Conservation (phyloP, 2,113 vertebrate genomes). For the Patagioenas fasciata region DNA sequence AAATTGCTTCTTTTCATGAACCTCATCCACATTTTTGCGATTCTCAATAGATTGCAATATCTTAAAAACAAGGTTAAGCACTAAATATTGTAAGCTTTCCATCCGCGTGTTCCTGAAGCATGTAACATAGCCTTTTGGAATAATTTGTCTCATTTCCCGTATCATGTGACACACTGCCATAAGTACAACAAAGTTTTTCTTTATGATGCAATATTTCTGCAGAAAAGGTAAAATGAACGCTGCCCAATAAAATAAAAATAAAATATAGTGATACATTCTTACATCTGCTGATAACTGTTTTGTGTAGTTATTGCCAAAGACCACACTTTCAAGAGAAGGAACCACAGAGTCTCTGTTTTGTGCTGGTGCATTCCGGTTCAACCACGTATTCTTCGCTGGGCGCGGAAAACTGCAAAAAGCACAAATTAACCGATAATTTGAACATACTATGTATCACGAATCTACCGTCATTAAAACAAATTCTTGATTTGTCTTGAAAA, state of each 20-base stretch:
- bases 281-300: conserved; percentile 95
- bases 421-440: not conserved
- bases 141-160: not conserved
- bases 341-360: conserved; percentile 93
- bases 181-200: not conserved
- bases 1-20: not conserved
- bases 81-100: not conserved
- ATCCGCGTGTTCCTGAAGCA: not conserved
- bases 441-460: not conserved
- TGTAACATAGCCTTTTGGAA: not conserved
- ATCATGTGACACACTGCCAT: not conserved
- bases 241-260: not conserved
- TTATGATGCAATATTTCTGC: not conserved
- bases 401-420: conserved; percentile 87
- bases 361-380: conserved; percentile 94
- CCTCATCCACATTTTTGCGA: not conserved
- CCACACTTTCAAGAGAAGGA: conserved; percentile 92
- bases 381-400: conserved; percentile 93
- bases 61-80: not conserved
- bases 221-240: not conserved
- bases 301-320: conserved; percentile 92
- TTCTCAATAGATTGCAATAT: not conserved
- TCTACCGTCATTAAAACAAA: not conserved
- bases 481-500: not conserved
- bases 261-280: conserved; percentile 68